Percentiles rank a stretch among this genome's conserved stretches.
These are phyloP conservation scores for Malurus melanocephalus DNA, from an alignment of 2,113 vertebrate genomes.

Conservation along the genomic window DNA sequence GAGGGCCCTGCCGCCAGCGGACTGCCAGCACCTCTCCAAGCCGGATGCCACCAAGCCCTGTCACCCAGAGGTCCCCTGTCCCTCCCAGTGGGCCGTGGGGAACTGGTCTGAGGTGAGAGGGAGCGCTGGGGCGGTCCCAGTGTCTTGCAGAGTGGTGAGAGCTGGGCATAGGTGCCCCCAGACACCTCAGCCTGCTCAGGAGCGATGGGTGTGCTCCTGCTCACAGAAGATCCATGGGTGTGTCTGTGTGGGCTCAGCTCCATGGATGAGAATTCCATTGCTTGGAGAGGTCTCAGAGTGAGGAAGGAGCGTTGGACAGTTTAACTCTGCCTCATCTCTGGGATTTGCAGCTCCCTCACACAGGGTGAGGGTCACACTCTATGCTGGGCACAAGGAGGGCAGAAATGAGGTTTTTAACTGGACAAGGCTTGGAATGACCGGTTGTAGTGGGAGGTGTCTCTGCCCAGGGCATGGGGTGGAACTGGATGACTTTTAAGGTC, in stretches of 20 bases:
- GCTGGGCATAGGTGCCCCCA: not conserved
- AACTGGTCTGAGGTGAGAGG: slow-evolving; percentile 87
- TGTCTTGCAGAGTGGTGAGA: not conserved
- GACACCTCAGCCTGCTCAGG: accelerated
- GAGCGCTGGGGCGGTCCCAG: accelerated
- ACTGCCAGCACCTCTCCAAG: slow-evolving; percentile 78
- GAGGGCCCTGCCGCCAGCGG: slow-evolving; percentile 70
- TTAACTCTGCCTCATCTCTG: not conserved
- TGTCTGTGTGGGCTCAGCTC: not conserved
- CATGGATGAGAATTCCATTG: accelerated
- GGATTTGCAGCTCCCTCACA: not conserved
- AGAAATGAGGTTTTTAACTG: not conserved
- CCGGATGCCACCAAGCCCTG: slow-evolving; percentile 74
- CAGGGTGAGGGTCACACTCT: accelerated
- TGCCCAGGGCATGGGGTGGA: not conserved
- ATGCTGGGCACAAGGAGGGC: not conserved
- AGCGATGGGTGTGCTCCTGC: accelerated
- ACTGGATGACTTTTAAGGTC: not conserved
- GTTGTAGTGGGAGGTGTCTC: not conserved
- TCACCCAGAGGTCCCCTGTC: slow-evolving; percentile 79
- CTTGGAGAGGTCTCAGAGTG: not conserved
- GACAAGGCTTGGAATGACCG: not conserved
- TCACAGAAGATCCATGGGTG: accelerated
- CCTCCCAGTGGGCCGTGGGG: slow-evolving; percentile 81
- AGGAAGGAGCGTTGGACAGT: accelerated